Conservation (phyloP, 2,113 vertebrate species). For the Ardeotis arabs region DNA sequence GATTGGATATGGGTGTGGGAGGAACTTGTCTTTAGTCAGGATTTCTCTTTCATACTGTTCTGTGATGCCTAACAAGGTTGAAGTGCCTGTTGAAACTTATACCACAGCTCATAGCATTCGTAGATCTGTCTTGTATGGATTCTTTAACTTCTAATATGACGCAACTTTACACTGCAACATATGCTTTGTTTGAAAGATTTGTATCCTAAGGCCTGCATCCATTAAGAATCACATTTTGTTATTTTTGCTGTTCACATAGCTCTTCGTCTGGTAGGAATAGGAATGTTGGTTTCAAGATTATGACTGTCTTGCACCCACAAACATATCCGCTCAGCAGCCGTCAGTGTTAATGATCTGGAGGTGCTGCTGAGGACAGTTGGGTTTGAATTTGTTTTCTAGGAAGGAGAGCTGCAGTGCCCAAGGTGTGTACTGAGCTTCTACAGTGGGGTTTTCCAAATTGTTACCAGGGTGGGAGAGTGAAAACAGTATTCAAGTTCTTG, state of each 20-base stretch:
- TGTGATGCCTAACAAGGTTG: background rate
- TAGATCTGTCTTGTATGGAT: background rate
- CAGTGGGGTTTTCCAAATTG: background rate
- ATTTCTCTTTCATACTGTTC: background rate
- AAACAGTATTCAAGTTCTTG: background rate
- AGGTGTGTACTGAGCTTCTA: background rate
- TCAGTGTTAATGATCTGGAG: background rate
- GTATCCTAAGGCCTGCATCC: background rate
- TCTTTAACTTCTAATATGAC: background rate
- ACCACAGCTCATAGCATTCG: background rate
- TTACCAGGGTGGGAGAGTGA: background rate
- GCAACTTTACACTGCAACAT: background rate
- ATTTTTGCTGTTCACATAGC: background rate
- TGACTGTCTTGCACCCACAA: background rate
- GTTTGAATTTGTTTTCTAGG: background rate
- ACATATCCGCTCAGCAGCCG: background rate
- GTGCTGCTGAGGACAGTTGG: background rate
- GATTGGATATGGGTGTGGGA: fast-evolving
- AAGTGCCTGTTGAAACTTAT: background rate
- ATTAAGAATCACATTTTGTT: background rate
- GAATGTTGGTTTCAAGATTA: background rate
- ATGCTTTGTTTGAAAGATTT: background rate
- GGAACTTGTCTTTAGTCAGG: background rate
- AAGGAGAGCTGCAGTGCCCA: background rate
- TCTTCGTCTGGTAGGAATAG: background rate